Conservation (phyloP, 2,888 invertebrate species). For the Mechanitis mazaeus region DNA sequence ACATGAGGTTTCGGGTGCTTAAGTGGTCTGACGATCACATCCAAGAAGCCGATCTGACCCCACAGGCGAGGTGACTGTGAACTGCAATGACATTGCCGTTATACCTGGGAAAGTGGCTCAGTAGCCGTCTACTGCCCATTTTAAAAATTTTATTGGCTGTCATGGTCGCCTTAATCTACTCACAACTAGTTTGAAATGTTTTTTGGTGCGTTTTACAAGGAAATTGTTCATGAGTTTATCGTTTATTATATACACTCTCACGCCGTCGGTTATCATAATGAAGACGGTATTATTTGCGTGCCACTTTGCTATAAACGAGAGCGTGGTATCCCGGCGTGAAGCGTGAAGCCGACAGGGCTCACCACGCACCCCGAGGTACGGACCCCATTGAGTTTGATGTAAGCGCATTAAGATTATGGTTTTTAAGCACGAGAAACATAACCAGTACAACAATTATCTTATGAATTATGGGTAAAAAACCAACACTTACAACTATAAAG, state of each 20-base stretch:
- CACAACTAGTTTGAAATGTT: slow-evolving; percentile 57
- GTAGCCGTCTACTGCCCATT: slow-evolving; percentile 62
- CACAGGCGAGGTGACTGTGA: slow-evolving; percentile 46
- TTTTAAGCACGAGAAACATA: slow-evolving; percentile 56
- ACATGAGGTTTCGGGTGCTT: slow-evolving; percentile 25
- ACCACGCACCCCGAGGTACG: slow-evolving; percentile 53
- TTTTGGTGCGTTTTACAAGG: slow-evolving; percentile 61
- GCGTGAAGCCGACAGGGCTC: slow-evolving; percentile 44
- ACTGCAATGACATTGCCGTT: slow-evolving; percentile 46
- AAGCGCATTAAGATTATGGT: slow-evolving; percentile 50
- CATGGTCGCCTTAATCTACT: slow-evolving; percentile 59
- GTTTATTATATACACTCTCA: slow-evolving; percentile 50
- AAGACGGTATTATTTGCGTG: slow-evolving; percentile 58
- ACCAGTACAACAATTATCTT: slow-evolving; percentile 7
- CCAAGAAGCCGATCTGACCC: slow-evolving; percentile 43
- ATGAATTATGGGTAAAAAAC: slow-evolving; percentile 13
- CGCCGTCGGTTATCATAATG: slow-evolving; percentile 56
- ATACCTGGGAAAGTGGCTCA: slow-evolving; percentile 64
- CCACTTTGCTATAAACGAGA: slow-evolving; percentile 56
- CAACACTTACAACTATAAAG: slow-evolving; percentile 12
- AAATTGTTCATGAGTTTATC: slow-evolving; percentile 43
- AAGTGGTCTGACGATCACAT: slow-evolving; percentile 11
- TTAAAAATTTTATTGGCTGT: slow-evolving; percentile 67
- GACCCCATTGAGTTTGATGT: slow-evolving; percentile 45
- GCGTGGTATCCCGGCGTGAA: slow-evolving; percentile 47